Evolutionary conservation across 1,140 invertebrate species (phyloP).

Genomic region (Spodoptera litura): DNA sequence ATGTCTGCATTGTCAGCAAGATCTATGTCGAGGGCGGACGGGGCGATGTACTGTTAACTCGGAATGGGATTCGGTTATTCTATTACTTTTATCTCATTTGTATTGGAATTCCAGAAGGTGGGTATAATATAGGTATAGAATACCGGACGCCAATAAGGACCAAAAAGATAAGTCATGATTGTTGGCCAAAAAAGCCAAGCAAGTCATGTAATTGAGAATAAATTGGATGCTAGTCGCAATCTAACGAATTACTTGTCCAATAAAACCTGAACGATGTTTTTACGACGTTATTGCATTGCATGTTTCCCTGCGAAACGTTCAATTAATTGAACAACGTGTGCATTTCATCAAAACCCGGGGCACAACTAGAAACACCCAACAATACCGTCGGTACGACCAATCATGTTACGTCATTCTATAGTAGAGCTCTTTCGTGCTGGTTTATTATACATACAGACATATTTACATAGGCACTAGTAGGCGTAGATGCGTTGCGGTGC

Average conservation of each 20-base stretch:
- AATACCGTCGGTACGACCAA: constrained; percentile 35
- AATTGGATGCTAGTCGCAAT: constrained; percentile 19
- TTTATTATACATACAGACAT: constrained; percentile 52
- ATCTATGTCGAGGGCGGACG: constrained; percentile 39
- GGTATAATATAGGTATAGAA: no score
- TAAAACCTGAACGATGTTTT: constrained; percentile 33
- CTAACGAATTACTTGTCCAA: constrained; percentile 31
- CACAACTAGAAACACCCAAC: constrained; percentile 41
- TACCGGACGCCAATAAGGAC: no score
- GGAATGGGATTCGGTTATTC: neutral
- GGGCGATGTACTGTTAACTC: neutral
- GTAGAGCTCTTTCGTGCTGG: constrained; percentile 46
- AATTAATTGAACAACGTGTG: constrained; percentile 47
- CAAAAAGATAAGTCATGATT: neutral
- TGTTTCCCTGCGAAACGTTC: constrained; percentile 30
- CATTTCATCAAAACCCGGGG: constrained; percentile 36
- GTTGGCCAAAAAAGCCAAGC: neutral
- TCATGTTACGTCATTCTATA: constrained; percentile 48
- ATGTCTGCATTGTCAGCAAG: constrained; percentile 45
- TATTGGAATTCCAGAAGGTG: neutral
- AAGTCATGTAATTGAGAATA: constrained; percentile 24
- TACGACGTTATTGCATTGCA: constrained; percentile 34
- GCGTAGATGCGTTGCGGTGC: constrained; percentile 68
- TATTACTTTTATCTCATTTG: neutral
- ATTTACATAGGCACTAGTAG: constrained; percentile 57